A percentile compares a stretch with the other conserved stretches of the same genome.
phyloP scores from a whole-genome alignment of 1,140 invertebrate genomes.

The Drosophila busckii region DNA sequence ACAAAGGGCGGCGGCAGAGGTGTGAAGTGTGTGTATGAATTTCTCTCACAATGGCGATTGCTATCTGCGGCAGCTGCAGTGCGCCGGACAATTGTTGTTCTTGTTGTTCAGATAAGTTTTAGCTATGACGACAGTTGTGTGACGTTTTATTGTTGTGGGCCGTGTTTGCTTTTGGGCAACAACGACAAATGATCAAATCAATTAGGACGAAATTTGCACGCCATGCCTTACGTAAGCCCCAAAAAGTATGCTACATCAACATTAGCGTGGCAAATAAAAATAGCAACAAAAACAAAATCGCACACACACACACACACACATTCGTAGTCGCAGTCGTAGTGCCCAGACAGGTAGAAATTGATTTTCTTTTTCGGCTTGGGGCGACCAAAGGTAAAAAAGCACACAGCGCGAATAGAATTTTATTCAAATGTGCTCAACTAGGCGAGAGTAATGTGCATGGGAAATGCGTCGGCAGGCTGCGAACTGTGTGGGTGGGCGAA shows the following conservation, averaged over 20 bases:
- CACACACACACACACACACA: background rate
- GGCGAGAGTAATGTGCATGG: slow-evolving; percentile 71
- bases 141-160: slow-evolving; percentile 6
- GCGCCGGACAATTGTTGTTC: slow-evolving; percentile 8
- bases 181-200: slow-evolving; percentile 10
- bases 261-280: slow-evolving; percentile 1
- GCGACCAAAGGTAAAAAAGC: slow-evolving; percentile 28
- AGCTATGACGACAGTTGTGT: slow-evolving; percentile 4
- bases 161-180: slow-evolving; percentile 2
- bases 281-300: background rate
- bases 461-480: slow-evolving; percentile 33
- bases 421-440: slow-evolving; percentile 77
- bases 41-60: slow-evolving; percentile 7
- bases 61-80: slow-evolving; percentile 15
- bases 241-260: slow-evolving; percentile 52
- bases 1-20: slow-evolving; percentile 15
- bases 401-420: slow-evolving; percentile 57
- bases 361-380: slow-evolving; percentile 31
- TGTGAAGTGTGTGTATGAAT: slow-evolving; percentile 11
- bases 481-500: slow-evolving; percentile 1
- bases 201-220: background rate
- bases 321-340: background rate
- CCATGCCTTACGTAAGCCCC: slow-evolving; percentile 46
- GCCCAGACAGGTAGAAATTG: slow-evolving; percentile 40
- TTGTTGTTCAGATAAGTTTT: too few relatives aligned